Evolutionary conservation across 2,888 invertebrate genomes (phyloP), one percentile per base, ranked within the genome.

Genomic region (Poecilobothrus nobilitatus): DNA sequence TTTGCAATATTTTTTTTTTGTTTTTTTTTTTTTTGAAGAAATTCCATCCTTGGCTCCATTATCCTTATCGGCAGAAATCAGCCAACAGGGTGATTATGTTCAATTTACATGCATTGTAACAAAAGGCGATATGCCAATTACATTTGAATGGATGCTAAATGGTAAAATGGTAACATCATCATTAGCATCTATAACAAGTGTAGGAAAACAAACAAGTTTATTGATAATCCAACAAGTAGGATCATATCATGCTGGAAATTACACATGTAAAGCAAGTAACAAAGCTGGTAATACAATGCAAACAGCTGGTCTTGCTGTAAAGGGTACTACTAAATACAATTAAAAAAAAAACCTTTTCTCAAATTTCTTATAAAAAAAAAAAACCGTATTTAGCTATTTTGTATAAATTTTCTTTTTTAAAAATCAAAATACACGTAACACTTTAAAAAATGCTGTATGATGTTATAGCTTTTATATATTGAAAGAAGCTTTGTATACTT

Each of bases 71-170:
- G 73, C 78, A 37, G 74, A 78, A 68, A 71, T 84, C 18, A 78
- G 78, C 67, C 75, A 78, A 71, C 76, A 78, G 71, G 90, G 91
- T 68, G 90, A 93, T 80, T 84, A 93, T 74, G 88, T 91, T 67
- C 90, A 93, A 78, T 85, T 94, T 63, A 91, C 93, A 1, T 94
- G 94, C 78, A 91, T 91, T 67, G 91, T 93, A 67, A 92, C 89
- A 63, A 87, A 88, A 63, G 89, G 89, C 22, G 88, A 88, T 76
- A 85, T 88, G 84, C 89, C 89, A 1, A 86, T 89, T 63, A 85
- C 85, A 72, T 88, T 89, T 75, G 84, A 86, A 15, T 89, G 89
- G 89, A 73, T 71, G 44, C 70, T 80, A 2, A 78, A 79, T 71
- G 74, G 71, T 20, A 69, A 71, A 37, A 21, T 75, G 68, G 71